These are phyloP conservation scores for Eospalax fontanierii DNA, from an alignment of 2,797 vertebrate genomes.

Conservation along the genomic window DNA sequence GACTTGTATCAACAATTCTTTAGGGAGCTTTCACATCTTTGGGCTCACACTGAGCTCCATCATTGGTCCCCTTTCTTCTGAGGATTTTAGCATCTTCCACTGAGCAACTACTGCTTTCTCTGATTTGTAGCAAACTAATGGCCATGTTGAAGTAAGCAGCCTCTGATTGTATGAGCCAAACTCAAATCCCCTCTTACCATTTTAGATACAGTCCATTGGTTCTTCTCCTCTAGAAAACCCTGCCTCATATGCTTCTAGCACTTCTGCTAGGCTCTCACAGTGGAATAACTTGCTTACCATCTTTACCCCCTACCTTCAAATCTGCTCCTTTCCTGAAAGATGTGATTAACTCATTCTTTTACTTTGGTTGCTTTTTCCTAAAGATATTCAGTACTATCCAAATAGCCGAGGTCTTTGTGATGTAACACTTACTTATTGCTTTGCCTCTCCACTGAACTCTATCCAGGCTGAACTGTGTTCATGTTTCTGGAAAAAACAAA, in stretches of 20 bases:
- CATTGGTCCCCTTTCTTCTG: not conserved
- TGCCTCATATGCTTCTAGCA: not conserved
- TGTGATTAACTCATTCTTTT: not conserved
- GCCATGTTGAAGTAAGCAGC: not conserved
- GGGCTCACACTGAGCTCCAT: no score
- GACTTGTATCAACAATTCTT: not conserved
- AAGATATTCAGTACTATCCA: not conserved
- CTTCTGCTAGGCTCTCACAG: not conserved
- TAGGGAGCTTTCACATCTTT: not conserved
- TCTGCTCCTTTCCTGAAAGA: not conserved
- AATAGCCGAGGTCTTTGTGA: not conserved
- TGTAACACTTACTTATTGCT: not conserved
- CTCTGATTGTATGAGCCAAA: not conserved
- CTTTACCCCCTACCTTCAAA: not conserved
- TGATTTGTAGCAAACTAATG: not conserved
- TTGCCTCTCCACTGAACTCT: not conserved
- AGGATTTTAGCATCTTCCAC: not conserved
- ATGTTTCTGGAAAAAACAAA: not conserved
- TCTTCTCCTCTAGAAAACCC: not conserved
- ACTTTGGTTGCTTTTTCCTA: not conserved
- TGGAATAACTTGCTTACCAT: not conserved
- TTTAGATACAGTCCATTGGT: not conserved
- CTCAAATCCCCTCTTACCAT: not conserved
- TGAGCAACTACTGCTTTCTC: not conserved
- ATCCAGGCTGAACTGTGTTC: not conserved